phyloP scores from a whole-genome alignment of 53 echinoderm and acorn worm genomes.

The Stichopus horrens region DNA sequence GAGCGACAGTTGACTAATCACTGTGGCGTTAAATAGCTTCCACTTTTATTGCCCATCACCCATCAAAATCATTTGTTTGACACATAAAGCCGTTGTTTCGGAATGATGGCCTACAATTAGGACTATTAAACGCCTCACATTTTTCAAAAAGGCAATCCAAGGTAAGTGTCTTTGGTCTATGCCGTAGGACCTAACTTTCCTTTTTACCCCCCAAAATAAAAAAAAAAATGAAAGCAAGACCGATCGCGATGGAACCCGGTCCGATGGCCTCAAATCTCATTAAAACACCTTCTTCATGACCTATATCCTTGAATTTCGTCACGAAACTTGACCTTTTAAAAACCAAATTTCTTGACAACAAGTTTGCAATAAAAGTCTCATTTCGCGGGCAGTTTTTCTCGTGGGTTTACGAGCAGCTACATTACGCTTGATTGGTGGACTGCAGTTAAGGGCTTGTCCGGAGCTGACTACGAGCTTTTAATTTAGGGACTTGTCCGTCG shows the following conservation, averaged over 20 bases:
- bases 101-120: conserved; percentile 31
- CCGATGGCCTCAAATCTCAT: background rate
- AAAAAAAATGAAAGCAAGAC: background rate
- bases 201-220: background rate
- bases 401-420: conserved; percentile 37
- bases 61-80: background rate
- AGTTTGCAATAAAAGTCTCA: background rate
- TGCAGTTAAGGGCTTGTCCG: background rate
- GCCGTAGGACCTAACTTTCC: background rate
- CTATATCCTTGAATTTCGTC: conserved; percentile 17
- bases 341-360: conserved; percentile 21
- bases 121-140: conserved; percentile 19
- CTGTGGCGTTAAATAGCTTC: background rate
- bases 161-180: background rate
- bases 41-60: background rate
- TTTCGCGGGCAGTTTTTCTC: conserved; percentile 15
- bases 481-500: conserved; percentile 30
- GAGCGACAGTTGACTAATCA: background rate
- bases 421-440: conserved; percentile 28
- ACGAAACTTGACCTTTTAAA: conserved; percentile 27
- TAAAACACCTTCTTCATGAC: conserved; percentile 16
- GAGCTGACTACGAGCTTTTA: conserved; percentile 10
- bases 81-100: background rate
- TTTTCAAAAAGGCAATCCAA: background rate
- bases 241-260: background rate